A percentile compares a stretch with the other conserved stretches of the same genome.
These are phyloP conservation scores for Sciurus carolinensis DNA, from an alignment of 2,797 vertebrate species.

Conservation along the genomic window DNA sequence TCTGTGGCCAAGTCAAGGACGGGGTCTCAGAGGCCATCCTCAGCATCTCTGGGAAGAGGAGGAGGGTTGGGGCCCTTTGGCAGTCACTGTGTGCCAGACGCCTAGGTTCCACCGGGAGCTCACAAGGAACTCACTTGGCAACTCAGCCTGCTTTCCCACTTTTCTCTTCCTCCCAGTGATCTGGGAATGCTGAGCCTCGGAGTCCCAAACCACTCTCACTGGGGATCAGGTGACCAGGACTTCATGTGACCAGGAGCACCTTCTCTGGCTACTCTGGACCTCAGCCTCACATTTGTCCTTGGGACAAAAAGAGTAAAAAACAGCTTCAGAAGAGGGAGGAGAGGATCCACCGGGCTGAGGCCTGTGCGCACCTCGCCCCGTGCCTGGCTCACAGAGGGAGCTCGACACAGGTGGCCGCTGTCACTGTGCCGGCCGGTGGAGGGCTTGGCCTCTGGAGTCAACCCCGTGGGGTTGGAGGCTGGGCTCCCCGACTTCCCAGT, in stretches of 20 bases:
- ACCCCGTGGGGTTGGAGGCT: neutral
- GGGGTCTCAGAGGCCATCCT: too few relatives aligned
- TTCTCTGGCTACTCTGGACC: neutral
- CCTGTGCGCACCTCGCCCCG: rapidly evolving
- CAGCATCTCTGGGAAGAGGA: neutral
- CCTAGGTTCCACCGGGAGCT: neutral
- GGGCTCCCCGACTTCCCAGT: too few relatives aligned
- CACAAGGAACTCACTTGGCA: neutral
- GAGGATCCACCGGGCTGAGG: neutral
- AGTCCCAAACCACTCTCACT: neutral
- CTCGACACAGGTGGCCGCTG: rapidly evolving
- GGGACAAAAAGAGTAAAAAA: neutral
- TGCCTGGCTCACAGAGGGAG: neutral
- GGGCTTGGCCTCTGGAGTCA: neutral
- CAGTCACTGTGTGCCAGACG: neutral
- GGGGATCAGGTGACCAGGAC: neutral
- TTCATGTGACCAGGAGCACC: neutral
- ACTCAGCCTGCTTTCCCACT: too few relatives aligned
- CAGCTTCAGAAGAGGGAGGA: neutral
- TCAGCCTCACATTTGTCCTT: neutral
- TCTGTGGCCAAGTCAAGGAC: too few relatives aligned
- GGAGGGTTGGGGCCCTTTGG: too few relatives aligned
- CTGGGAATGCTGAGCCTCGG: neutral
- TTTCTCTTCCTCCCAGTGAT: neutral
- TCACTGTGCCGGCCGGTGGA: rapidly evolving